These are phyloP conservation scores for Lymantria monacha DNA, from an alignment of 2,888 invertebrate species.

Conservation along the genomic window DNA sequence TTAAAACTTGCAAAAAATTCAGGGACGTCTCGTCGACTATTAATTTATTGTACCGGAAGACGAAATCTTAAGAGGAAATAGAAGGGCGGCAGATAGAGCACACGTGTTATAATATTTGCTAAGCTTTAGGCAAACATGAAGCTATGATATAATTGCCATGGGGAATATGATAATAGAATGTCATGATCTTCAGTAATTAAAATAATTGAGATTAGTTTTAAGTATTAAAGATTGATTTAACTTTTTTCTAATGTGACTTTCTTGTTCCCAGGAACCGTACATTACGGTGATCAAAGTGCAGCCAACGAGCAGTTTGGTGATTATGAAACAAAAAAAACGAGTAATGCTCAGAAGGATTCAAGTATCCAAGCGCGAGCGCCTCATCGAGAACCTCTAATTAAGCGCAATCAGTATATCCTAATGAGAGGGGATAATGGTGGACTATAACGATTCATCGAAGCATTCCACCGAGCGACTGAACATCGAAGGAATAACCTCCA, in stretches of 20 bases:
- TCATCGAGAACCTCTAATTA: conserved; percentile 77
- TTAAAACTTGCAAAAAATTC: conserved; percentile 59
- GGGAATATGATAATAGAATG: conserved; percentile 32
- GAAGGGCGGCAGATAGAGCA: conserved; percentile 67
- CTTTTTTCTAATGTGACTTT: conserved; percentile 38
- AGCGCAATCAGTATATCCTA: conserved; percentile 82
- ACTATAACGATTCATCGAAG: conserved; percentile 77
- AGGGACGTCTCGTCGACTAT: conserved; percentile 54
- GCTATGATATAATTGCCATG: conserved; percentile 54
- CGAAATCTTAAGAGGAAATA: conserved; percentile 80
- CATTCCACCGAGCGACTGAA: conserved; percentile 68
- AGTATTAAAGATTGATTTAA: background rate
- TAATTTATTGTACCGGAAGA: conserved; percentile 80
- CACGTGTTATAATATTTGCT: conserved; percentile 82
- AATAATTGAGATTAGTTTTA: conserved; percentile 12
- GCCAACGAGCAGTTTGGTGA: conserved; percentile 74
- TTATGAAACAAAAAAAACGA: conserved; percentile 80
- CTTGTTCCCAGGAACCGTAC: conserved; percentile 71
- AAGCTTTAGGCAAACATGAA: conserved; percentile 65
- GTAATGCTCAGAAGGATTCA: conserved; percentile 68
- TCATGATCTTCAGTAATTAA: conserved; percentile 1
- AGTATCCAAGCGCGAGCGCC: conserved; percentile 67
- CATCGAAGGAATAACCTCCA: conserved; percentile 61
- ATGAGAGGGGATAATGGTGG: conserved; percentile 80
- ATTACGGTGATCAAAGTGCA: conserved; percentile 76